phyloP scores from a whole-genome alignment of 1,140 invertebrate species.

The Meloidogyne hapla region DNA sequence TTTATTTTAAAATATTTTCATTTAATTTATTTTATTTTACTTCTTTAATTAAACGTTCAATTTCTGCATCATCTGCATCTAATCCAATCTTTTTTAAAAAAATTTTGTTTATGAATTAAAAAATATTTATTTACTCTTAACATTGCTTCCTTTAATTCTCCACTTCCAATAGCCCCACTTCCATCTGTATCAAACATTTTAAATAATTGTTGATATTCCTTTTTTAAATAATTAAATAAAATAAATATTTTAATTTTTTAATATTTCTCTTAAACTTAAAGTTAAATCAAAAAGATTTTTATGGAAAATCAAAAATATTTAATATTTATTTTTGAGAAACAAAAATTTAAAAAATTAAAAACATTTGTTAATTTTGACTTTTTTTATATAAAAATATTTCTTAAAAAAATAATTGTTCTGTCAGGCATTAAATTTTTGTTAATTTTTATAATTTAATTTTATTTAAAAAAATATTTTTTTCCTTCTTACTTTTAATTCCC shows the following conservation, averaged over 20 bases:
- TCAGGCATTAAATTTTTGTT: too few relatives aligned
- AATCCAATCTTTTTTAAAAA: constrained; percentile 45
- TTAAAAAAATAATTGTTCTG: too few relatives aligned
- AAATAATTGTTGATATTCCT: constrained; percentile 59
- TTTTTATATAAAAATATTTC: too few relatives aligned
- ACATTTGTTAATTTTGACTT: too few relatives aligned
- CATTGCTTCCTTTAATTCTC: constrained; percentile 61
- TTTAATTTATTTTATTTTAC: constrained; percentile 26
- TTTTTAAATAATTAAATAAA: constrained; percentile 17
- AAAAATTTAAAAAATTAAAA: too few relatives aligned
- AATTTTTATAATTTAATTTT: not conserved
- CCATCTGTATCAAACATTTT: constrained; percentile 64
- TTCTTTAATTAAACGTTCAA: constrained; percentile 59
- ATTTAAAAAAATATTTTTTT: not conserved
- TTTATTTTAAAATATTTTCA: not conserved
- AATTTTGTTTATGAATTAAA: not conserved
- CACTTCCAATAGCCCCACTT: constrained; percentile 60
- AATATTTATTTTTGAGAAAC: not conserved
- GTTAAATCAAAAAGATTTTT: too few relatives aligned
- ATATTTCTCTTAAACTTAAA: too few relatives aligned
- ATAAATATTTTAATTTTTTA: not conserved
- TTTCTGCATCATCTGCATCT: constrained; percentile 53
- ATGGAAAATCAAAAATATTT: constrained; percentile 5
- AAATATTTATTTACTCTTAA: constrained; percentile 20
- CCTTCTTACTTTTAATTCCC: constrained; percentile 21